Evolutionary conservation across 2,113 vertebrate species (phyloP), one percentile per base, ranked within the genome.

Genomic region (Hippocampus abdominalis): DNA sequence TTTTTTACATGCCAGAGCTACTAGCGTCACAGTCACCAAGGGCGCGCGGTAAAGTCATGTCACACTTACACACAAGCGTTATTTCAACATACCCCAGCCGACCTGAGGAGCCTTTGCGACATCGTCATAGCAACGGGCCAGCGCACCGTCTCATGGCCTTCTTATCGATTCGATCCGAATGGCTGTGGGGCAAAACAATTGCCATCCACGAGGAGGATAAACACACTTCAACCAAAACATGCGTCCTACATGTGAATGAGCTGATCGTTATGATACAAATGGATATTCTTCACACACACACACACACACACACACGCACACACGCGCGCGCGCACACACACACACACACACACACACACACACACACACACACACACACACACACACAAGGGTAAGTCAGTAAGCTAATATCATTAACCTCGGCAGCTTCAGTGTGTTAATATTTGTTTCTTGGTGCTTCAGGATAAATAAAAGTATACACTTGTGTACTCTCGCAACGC

Each of bases 121-220:
- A 64, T 86, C 12, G 81, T 46, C 86, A 89, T 86, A 75, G 88
- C 76, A 86, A 89, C 87, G 59, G 29, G 81, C 76, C 78, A 75
- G 83, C 84, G 86, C 78, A 13, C 64, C 67, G 42, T 10, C 79
- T 87, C 85, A 85, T 86, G 84, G 87, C 75, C 74, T 83, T 81
- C 81, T 87, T 79, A 86, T 88, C 85, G 87, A 77, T 87, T 83
- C 74, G 54, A 87, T 80, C 73, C 79, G 74, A 81, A 84, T 73
- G 76, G 84, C 80, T 81, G 76, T 83, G 74, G 16, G 64, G 70
- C 64, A 64, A 79, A 84, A 76, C 77, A 75, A 69, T 49, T 27
- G 25, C 71, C 1, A 15, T 1, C 27, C 64, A 18, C 48, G 8
- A 51, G 20, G 63, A 36, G 44, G 21, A 10, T 0, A 15, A 56